Evolutionary conservation across 2,797 vertebrate genomes (phyloP).

Genomic region (Schizothorax lantsangensis): DNA sequence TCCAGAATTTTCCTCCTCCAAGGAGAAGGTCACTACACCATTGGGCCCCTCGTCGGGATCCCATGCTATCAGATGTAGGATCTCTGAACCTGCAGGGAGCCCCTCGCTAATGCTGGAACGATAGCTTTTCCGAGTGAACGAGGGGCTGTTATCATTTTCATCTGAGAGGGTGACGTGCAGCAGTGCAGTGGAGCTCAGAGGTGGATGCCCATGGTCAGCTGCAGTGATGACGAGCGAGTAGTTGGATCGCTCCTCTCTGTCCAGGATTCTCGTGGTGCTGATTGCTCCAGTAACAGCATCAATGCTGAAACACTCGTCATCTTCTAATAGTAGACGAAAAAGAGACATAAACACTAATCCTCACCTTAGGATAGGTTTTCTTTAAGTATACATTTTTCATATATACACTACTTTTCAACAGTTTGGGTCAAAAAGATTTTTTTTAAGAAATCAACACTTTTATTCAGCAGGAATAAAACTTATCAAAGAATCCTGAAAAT

Average conservation of each 20-base stretch:
- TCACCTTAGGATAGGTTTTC: not conserved
- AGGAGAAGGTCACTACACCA: slow-evolving; percentile 82
- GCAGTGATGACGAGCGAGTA: slow-evolving; percentile 86
- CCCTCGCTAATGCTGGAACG: slow-evolving; percentile 84
- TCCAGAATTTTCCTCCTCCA: slow-evolving; percentile 81
- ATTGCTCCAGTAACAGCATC: slow-evolving; percentile 84
- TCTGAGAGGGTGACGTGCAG: slow-evolving; percentile 85
- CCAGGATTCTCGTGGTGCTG: slow-evolving; percentile 79
- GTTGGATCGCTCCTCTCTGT: slow-evolving; percentile 84
- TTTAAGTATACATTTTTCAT: not conserved
- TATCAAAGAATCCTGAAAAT: too few relatives aligned
- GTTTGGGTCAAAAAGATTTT: not conserved
- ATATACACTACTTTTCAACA: not conserved
- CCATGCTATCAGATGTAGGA: slow-evolving; percentile 80
- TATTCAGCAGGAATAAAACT: too few relatives aligned
- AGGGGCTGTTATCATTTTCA: slow-evolving; percentile 88
- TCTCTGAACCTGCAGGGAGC: slow-evolving; percentile 74
- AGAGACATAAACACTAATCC: not conserved
- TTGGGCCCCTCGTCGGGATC: slow-evolving; percentile 87
- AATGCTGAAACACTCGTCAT: slow-evolving; percentile 82
- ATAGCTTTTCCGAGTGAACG: slow-evolving; percentile 81
- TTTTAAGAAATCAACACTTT: not conserved
- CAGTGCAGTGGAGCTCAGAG: slow-evolving; percentile 77
- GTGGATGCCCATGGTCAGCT: slow-evolving; percentile 79
- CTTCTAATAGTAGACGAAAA: slow-evolving; percentile 77